phyloP scores from a whole-genome alignment of 2,888 invertebrate species.

The Chromoteleia sp. region DNA sequence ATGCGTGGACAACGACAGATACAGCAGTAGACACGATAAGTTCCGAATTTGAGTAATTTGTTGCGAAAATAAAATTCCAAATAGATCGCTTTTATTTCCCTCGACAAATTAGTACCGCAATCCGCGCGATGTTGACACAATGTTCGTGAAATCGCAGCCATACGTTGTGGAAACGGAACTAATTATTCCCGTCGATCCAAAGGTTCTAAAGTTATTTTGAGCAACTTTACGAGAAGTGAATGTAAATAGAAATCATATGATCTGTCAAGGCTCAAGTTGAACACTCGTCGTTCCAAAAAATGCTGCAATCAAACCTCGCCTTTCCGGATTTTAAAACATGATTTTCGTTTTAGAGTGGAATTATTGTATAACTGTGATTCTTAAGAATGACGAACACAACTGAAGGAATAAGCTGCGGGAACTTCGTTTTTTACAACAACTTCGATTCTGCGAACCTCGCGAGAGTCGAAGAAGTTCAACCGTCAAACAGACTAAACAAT shows the following conservation, averaged over 20 bases:
- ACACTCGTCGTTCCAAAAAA: background rate
- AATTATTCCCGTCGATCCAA: slow-evolving; percentile 13
- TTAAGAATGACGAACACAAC: slow-evolving; percentile 79
- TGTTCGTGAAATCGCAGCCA: slow-evolving; percentile 5
- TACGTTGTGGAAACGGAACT: background rate
- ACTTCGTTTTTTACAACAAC: slow-evolving; percentile 93
- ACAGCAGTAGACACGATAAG: background rate
- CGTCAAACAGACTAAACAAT: slow-evolving; percentile 73
- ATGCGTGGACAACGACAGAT: background rate
- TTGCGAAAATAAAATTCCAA: background rate
- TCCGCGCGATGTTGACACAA: slow-evolving; percentile 1
- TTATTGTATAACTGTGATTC: background rate
- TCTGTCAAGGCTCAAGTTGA: slow-evolving; percentile 77
- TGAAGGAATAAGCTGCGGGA: slow-evolving; percentile 88
- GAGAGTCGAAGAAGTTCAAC: slow-evolving; percentile 90
- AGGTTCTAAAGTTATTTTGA: slow-evolving; percentile 61
- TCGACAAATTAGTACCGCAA: background rate
- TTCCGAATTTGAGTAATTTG: background rate
- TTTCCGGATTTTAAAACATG: background rate
- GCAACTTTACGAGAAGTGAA: slow-evolving; percentile 72
- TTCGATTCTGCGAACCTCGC: slow-evolving; percentile 96
- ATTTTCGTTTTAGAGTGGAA: background rate
- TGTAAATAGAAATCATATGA: slow-evolving; percentile 72
- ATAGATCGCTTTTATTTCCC: background rate
- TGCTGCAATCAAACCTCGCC: background rate